These are phyloP conservation scores for Brachylomia viminalis DNA, from an alignment of 2,888 invertebrate species.

Conservation along the genomic window DNA sequence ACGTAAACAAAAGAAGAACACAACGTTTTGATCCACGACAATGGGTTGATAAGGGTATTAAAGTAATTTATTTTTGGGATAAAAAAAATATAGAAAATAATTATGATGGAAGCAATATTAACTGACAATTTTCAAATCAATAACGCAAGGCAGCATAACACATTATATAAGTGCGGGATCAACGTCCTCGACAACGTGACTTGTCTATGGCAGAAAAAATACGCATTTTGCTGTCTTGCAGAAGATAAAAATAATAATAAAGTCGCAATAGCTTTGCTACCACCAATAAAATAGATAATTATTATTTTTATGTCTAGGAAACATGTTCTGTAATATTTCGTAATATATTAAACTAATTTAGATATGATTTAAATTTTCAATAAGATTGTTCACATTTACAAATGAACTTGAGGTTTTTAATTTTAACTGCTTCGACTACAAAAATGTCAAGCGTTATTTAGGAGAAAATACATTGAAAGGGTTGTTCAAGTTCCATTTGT, in stretches of 20 bases:
- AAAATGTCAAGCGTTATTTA: constrained; percentile 9
- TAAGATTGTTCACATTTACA: constrained; percentile 62
- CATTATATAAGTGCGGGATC: neutral
- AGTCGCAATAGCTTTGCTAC: constrained; percentile 67
- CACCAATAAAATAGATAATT: constrained; percentile 65
- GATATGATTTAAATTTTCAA: constrained; percentile 69
- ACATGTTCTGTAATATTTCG: constrained; percentile 61
- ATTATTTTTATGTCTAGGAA: constrained; percentile 62
- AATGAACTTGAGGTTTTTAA: constrained; percentile 48
- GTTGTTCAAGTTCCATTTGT: constrained; percentile 45
- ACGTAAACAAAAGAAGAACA: constrained; percentile 39
- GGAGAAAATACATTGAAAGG: neutral
- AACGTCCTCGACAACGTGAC: neutral
- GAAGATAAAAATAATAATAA: constrained; percentile 46
- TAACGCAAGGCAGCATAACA: constrained; percentile 62
- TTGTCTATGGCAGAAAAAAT: neutral
- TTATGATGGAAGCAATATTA: constrained; percentile 62
- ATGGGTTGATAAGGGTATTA: constrained; percentile 64
- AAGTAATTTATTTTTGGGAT: constrained; percentile 39
- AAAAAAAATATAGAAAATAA: constrained; percentile 58
- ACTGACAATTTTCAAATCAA: constrained; percentile 61
- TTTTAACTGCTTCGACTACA: constrained; percentile 18
- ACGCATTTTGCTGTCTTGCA: constrained; percentile 60
- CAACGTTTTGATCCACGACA: constrained; percentile 51
- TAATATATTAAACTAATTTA: constrained; percentile 68